A percentile compares a stretch with the other conserved stretches of the same genome.
Conservation (phyloP, 2,888 invertebrate species). For the Nudaria mundana region DNA sequence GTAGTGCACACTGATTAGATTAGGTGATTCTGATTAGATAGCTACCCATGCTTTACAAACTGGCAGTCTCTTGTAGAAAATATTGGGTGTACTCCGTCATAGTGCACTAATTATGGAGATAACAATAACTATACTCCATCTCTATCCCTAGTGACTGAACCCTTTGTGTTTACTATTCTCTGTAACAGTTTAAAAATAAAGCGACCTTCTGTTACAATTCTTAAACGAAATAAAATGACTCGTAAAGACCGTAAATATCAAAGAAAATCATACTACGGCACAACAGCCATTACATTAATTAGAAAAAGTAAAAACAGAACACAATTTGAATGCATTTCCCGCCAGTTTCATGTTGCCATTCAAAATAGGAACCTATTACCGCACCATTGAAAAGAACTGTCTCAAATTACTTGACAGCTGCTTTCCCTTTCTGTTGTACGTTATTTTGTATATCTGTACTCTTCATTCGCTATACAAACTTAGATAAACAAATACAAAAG, state of each 20-base stretch:
- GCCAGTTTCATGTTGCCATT: conserved; percentile 76
- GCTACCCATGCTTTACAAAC: no score
- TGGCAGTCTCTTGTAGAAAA: no score
- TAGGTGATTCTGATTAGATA: no score
- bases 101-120: no score
- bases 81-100: no score
- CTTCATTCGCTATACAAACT: conserved; percentile 72
- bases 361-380: conserved; percentile 79
- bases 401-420: conserved; percentile 75
- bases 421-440: conserved; percentile 40
- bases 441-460: conserved; percentile 38
- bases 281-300: conserved; percentile 70
- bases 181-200: no score
- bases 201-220: background rate
- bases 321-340: conserved; percentile 76
- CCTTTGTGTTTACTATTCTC: no score
- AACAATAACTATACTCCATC: no score
- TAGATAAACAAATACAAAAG: conserved; percentile 82
- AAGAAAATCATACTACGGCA: conserved; percentile 55
- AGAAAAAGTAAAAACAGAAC: conserved; percentile 57
- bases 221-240: conserved; percentile 7
- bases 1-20: no score
- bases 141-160: no score
- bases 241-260: conserved; percentile 52
- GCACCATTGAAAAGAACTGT: conserved; percentile 78